phyloP scores from a whole-genome alignment of 2,888 invertebrate genomes.

The Alitta virens region DNA sequence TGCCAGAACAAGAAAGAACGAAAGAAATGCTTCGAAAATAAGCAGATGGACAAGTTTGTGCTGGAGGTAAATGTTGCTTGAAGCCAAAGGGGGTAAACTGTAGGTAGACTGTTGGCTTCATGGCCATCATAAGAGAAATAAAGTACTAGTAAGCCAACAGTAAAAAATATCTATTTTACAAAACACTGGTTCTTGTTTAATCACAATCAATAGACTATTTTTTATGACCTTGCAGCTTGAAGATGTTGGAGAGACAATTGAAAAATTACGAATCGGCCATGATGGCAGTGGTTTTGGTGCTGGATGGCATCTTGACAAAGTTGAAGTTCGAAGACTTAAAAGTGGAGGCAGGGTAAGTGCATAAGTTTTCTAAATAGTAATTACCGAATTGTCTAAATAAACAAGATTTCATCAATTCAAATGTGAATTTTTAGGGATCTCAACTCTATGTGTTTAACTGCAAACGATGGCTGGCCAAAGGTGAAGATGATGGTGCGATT shows the following conservation, averaged over 20 bases:
- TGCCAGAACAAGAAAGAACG: conserved; percentile 49
- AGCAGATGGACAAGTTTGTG: conserved; percentile 46
- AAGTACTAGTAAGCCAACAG: too few relatives aligned
- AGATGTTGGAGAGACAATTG: conserved; percentile 51
- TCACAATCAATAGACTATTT: background rate
- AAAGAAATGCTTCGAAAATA: conserved; percentile 45
- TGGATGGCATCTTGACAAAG: conserved; percentile 54
- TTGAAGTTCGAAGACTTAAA: conserved; percentile 49
- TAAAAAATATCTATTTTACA: too few relatives aligned
- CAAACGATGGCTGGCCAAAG: conserved; percentile 53
- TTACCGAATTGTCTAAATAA: too few relatives aligned
- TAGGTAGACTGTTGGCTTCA: background rate
- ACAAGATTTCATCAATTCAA: background rate
- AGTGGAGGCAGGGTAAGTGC: conserved; percentile 44
- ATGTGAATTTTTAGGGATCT: conserved; percentile 40
- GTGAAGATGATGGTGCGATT: conserved; percentile 54
- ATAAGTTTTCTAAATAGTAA: background rate
- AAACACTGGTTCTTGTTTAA: too few relatives aligned
- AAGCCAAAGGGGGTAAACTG: background rate
- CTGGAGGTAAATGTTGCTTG: conserved; percentile 51
- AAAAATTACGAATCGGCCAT: conserved; percentile 54
- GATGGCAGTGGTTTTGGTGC: conserved; percentile 49
- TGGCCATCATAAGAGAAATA: too few relatives aligned
- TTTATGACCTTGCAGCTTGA: conserved; percentile 40
- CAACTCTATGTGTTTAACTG: conserved; percentile 54